These are phyloP conservation scores for Stigmatopora nigra DNA, from an alignment of 2,113 vertebrate species.

Conservation along the genomic window DNA sequence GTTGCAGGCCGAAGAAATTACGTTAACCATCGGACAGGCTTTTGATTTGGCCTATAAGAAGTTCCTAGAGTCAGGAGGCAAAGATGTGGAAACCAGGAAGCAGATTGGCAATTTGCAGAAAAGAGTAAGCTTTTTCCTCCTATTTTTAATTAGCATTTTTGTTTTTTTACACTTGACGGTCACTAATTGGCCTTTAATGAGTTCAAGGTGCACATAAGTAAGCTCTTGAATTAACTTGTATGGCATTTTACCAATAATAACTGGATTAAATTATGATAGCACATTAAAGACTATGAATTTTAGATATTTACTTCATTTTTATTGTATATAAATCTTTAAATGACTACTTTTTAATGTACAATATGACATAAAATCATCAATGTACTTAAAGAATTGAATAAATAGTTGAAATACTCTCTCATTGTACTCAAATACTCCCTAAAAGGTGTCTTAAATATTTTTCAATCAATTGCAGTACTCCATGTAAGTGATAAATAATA, in stretches of 20 bases:
- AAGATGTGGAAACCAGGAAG: conserved; percentile 96
- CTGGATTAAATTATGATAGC: not conserved
- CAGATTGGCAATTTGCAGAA: conserved; percentile 94
- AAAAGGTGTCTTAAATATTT: no score
- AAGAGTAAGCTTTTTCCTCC: conserved; percentile 72
- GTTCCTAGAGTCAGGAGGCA: conserved; percentile 97
- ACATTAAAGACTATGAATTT: not conserved
- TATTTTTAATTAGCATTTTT: not conserved
- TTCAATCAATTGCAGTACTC: no score
- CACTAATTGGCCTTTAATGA: conserved; percentile 3
- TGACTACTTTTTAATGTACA: no score
- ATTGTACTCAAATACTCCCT: no score
- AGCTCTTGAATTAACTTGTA: not conserved
- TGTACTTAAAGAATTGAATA: no score
- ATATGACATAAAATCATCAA: no score
- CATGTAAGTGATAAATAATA: no score
- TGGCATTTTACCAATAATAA: not conserved
- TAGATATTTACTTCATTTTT: no score
- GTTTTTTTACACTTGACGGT: not conserved
- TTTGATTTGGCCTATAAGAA: conserved; percentile 98
- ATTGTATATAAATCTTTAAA: no score
- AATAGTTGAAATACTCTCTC: no score
- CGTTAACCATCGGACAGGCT: conserved; percentile 95
- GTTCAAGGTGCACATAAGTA: not conserved
- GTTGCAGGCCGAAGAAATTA: conserved; percentile 89